Percentiles rank a stretch among this genome's conserved stretches.
Evolutionary conservation across 2,797 vertebrate species (phyloP).

Genomic region (Iguana delicatissima): DNA sequence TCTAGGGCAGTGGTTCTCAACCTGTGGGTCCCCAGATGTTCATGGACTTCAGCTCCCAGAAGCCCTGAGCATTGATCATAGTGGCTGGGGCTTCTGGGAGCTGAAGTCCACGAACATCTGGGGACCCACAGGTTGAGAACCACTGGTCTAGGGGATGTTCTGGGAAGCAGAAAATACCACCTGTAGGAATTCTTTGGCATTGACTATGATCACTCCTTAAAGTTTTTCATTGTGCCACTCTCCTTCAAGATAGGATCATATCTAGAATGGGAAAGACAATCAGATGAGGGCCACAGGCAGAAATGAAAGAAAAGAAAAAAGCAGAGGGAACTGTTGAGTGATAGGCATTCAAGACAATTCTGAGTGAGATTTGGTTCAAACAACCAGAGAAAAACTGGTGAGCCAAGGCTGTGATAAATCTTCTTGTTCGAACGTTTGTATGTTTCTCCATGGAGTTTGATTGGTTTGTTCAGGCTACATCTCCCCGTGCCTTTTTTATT

Average conservation of each 20-base stretch:
- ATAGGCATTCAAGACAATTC: background rate
- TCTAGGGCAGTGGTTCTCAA: no score
- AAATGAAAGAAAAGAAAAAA: background rate
- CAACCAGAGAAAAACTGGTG: background rate
- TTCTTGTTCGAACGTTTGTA: background rate
- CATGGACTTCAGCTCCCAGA: no score
- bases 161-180: background rate
- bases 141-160: background rate
- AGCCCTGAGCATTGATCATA: no score
- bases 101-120: no score
- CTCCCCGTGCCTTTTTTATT: background rate
- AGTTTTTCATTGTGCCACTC: background rate
- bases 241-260: background rate
- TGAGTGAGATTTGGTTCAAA: background rate
- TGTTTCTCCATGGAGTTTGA: fast-evolving
- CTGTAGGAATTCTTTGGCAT: background rate
- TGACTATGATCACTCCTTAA: background rate
- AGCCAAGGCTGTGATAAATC: background rate
- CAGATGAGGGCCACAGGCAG: background rate
- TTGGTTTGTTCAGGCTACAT: background rate
- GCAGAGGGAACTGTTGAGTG: background rate
- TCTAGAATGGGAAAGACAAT: no score
- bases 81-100: no score
- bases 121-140: no score
- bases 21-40: no score